Percentiles rank a stretch among this genome's conserved stretches.
These are phyloP conservation scores for Turritopsis rubra DNA, from an alignment of 30 jellyfish, hydroid and myxozoan species.

Conservation along the genomic window DNA sequence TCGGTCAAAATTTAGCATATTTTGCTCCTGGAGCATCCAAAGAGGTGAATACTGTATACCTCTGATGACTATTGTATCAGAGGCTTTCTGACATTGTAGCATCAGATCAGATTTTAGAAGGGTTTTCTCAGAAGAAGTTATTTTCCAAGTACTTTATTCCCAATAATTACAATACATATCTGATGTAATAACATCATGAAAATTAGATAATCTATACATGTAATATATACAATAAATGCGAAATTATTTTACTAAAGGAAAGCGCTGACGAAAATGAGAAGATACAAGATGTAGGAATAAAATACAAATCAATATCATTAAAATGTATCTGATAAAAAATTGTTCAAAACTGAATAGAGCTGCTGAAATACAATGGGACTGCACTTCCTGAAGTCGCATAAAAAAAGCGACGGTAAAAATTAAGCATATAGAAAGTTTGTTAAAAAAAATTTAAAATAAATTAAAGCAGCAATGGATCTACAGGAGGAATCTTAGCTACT, in stretches of 20 bases:
- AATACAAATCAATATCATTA: background rate
- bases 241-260: background rate
- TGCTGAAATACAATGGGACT: background rate
- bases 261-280: background rate
- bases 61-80: too few species aligned
- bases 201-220: background rate
- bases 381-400: too few species aligned
- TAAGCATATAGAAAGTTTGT: background rate
- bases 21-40: too few species aligned
- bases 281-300: background rate
- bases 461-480: constrained; percentile 22
- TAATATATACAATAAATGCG: background rate
- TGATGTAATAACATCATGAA: background rate
- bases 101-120: background rate
- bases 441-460: background rate
- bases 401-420: background rate
- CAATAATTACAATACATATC: background rate
- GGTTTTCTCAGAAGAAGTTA: background rate
- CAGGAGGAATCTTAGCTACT: constrained; percentile 80
- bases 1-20: too few species aligned
- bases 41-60: too few species aligned
- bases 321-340: background rate
- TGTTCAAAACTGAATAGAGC: background rate
- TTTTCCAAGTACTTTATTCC: background rate
- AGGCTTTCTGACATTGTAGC: too few species aligned